Conservation (phyloP, 1,140 invertebrate species). For the Drosophila funebris region DNA sequence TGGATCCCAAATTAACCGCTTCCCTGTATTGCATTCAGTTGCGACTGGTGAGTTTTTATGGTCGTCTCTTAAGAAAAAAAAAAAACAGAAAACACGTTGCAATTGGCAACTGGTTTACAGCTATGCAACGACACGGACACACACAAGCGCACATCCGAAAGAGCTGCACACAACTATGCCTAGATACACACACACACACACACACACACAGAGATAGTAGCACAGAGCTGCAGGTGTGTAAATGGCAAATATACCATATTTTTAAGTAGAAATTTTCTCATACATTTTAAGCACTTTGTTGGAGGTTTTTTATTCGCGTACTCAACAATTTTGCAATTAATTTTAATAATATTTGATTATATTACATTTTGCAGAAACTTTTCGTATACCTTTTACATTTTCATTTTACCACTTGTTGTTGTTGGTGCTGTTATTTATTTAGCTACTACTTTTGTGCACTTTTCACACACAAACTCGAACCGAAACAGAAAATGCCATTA, state of each 20-base stretch:
- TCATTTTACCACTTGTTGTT: slow-evolving; percentile 40
- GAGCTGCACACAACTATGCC: too few relatives aligned
- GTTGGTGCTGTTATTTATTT: slow-evolving; percentile 29
- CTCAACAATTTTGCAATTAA: slow-evolving; percentile 22
- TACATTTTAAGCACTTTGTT: slow-evolving; percentile 23
- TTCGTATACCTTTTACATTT: slow-evolving; percentile 66
- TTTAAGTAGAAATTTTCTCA: slow-evolving; percentile 46
- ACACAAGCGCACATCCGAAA: slow-evolving; percentile 15
- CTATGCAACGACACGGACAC: slow-evolving; percentile 63
- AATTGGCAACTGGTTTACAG: slow-evolving; percentile 81
- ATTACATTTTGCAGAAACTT: slow-evolving; percentile 17
- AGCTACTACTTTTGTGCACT: slow-evolving; percentile 61
- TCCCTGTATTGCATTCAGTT: slow-evolving; percentile 28
- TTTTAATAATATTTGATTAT: slow-evolving; percentile 29
- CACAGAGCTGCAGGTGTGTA: slow-evolving; percentile 65
- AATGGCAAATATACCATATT: slow-evolving; percentile 67
- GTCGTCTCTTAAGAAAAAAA: slow-evolving; percentile 54
- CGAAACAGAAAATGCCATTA: slow-evolving; percentile 74
- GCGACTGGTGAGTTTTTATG: slow-evolving; percentile 35
- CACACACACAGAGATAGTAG: slow-evolving; percentile 27
- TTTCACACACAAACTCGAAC: slow-evolving; percentile 76
- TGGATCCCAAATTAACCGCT: not conserved
- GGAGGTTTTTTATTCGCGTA: not conserved
- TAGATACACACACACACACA: slow-evolving; percentile 28
- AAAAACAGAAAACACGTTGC: slow-evolving; percentile 63